Evolutionary conservation across 2,888 invertebrate species (phyloP).

Genomic region (Isotomurus palustris): DNA sequence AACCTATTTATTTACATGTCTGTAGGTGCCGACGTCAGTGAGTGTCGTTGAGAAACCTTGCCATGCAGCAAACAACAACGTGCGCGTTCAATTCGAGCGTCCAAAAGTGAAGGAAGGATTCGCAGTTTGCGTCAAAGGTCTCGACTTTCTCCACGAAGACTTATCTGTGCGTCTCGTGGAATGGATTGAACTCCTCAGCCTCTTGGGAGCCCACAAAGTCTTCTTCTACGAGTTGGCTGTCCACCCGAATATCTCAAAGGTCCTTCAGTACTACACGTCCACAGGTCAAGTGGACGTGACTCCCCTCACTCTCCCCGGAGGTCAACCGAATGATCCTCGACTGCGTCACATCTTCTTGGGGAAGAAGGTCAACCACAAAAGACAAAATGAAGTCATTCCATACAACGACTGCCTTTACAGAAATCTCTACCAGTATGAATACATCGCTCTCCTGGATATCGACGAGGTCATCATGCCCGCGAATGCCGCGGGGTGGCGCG

Average conservation of each 20-base stretch:
- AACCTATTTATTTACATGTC: background rate
- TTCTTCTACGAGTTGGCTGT: conserved; percentile 79
- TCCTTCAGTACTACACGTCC: conserved; percentile 59
- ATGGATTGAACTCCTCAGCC: conserved; percentile 83
- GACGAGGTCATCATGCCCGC: conserved; percentile 90
- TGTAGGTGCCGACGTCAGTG: conserved; percentile 65
- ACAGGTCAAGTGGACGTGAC: conserved; percentile 69
- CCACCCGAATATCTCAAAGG: conserved; percentile 87
- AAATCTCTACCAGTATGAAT: conserved; percentile 83
- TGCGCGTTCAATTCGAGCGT: conserved; percentile 74
- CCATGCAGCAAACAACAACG: conserved; percentile 77
- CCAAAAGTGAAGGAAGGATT: conserved; percentile 71
- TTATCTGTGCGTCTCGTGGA: conserved; percentile 82
- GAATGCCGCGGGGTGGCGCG: conserved; percentile 66
- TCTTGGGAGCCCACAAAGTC: conserved; percentile 85
- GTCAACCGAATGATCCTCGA: conserved; percentile 49
- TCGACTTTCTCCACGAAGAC: conserved; percentile 89
- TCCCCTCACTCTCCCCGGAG: conserved; percentile 57
- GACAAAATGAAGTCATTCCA: conserved; percentile 90
- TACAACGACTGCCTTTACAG: conserved; percentile 95
- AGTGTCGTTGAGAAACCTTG: conserved; percentile 80
- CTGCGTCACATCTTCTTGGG: conserved; percentile 49
- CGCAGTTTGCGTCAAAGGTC: conserved; percentile 88
- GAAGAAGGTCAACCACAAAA: conserved; percentile 71
- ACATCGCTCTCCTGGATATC: conserved; percentile 84